These are phyloP conservation scores for Capricornis sumatraensis DNA, from an alignment of 2,113 vertebrate species.

Conservation along the genomic window DNA sequence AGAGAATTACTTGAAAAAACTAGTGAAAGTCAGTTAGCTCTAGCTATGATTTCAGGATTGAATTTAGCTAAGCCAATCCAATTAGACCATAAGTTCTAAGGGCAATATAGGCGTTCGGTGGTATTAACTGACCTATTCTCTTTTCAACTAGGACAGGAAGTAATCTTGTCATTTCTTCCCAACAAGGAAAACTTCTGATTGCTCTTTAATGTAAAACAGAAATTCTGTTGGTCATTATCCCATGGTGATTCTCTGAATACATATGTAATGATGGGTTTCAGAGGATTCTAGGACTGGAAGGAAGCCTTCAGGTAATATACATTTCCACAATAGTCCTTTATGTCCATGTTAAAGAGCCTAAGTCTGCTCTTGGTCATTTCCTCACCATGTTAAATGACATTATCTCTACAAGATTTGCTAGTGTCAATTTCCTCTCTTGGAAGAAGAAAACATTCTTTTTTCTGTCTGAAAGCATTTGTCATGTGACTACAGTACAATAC, in stretches of 20 bases:
- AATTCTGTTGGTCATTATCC: slow-evolving; percentile 9
- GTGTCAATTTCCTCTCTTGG: not conserved
- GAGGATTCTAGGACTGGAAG: not conserved
- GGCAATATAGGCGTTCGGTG: not conserved
- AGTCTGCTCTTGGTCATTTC: not conserved
- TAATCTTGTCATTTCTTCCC: slow-evolving; percentile 9
- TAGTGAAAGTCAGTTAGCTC: not conserved
- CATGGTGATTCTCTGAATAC: not conserved
- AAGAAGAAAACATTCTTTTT: not conserved
- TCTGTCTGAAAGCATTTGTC: not conserved
- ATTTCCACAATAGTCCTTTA: not conserved
- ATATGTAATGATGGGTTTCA: not conserved
- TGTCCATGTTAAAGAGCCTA: not conserved
- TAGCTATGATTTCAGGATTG: not conserved
- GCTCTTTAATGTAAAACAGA: slow-evolving; percentile 17
- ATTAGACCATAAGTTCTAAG: not conserved
- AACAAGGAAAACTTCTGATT: not conserved
- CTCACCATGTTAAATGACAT: not conserved
- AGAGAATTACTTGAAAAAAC: slow-evolving; percentile 13
- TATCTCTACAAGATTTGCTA: not conserved
- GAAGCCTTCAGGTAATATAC: not conserved
- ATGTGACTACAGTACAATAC: not conserved
- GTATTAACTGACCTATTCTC: not conserved
- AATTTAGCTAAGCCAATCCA: not conserved
- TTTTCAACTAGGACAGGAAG: not conserved